Conservation (phyloP, 1,140 invertebrate genomes). For the Drosophila burlai region DNA sequence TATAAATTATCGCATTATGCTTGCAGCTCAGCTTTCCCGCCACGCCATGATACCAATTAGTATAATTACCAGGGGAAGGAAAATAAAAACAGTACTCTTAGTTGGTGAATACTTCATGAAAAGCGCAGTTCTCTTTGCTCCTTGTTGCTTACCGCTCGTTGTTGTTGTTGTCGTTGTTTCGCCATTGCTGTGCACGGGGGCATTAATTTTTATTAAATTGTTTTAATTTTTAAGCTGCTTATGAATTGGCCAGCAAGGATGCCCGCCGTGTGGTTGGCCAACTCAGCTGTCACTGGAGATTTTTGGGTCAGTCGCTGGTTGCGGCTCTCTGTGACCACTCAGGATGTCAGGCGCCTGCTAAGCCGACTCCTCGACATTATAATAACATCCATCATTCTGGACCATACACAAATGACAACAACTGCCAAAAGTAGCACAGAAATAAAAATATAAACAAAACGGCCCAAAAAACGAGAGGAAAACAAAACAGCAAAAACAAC, state of each 20-base stretch:
- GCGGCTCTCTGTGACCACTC: slow-evolving; percentile 20
- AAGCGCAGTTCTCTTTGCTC: slow-evolving; percentile 24
- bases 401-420: slow-evolving; percentile 64
- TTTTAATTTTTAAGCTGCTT: slow-evolving; percentile 71
- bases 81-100: slow-evolving; percentile 48
- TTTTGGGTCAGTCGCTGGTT: slow-evolving; percentile 55
- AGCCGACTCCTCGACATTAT: slow-evolving; percentile 64
- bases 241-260: slow-evolving; percentile 37
- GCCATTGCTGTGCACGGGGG: slow-evolving; percentile 28
- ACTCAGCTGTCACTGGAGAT: slow-evolving; percentile 30
- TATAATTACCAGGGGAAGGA: slow-evolving; percentile 68
- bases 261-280: slow-evolving; percentile 7
- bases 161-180: not conserved
- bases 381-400: slow-evolving; percentile 78
- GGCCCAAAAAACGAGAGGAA: not conserved
- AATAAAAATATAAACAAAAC: slow-evolving; percentile 51
- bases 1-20: slow-evolving; percentile 73
- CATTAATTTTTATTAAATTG: slow-evolving; percentile 69
- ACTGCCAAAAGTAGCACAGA: slow-evolving; percentile 54
- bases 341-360: slow-evolving; percentile 50
- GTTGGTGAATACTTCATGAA: slow-evolving; percentile 42
- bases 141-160: not conserved
- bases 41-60: slow-evolving; percentile 63
- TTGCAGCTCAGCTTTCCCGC: slow-evolving; percentile 28
- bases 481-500: slow-evolving; percentile 46